phyloP scores from a whole-genome alignment of 1,140 invertebrate genomes.

The Cotesia typhae region DNA sequence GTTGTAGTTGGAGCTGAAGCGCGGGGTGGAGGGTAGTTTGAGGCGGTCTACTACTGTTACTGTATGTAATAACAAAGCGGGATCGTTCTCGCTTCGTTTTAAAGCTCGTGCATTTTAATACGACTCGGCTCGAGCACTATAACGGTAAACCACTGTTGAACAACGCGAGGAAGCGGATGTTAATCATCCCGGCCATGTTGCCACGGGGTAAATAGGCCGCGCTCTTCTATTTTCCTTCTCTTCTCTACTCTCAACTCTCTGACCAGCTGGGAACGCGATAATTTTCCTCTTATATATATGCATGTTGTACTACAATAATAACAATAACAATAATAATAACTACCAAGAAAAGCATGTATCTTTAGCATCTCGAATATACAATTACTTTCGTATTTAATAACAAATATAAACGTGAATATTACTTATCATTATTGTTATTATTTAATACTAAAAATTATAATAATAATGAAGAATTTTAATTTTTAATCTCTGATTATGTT shows the following conservation, averaged over 20 bases:
- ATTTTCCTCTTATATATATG: conserved; percentile 44
- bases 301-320: conserved; percentile 10
- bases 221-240: conserved; percentile 32
- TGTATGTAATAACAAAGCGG: not conserved
- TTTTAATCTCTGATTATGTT: too few relatives aligned
- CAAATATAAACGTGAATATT: not conserved
- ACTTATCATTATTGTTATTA: too few relatives aligned
- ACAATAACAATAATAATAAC: conserved; percentile 6
- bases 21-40: too few relatives aligned
- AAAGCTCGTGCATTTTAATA: conserved; percentile 44
- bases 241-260: not conserved
- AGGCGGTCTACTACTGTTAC: not conserved
- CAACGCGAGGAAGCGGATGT: conserved; percentile 38
- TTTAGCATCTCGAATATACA: not conserved
- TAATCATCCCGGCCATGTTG: conserved; percentile 43
- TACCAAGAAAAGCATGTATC: conserved; percentile 4
- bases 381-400: conserved; percentile 1
- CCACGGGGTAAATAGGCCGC: conserved; percentile 41
- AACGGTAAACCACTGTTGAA: conserved; percentile 41
- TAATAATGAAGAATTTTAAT: too few relatives aligned
- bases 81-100: not conserved
- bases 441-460: too few relatives aligned
- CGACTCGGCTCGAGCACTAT: conserved; percentile 32
- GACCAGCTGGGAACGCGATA: conserved; percentile 31
- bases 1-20: not conserved